Percentiles rank a stretch among this genome's conserved stretches.
Conservation (phyloP, 2,113 vertebrate genomes). For the Laterallus jamaicensis region DNA sequence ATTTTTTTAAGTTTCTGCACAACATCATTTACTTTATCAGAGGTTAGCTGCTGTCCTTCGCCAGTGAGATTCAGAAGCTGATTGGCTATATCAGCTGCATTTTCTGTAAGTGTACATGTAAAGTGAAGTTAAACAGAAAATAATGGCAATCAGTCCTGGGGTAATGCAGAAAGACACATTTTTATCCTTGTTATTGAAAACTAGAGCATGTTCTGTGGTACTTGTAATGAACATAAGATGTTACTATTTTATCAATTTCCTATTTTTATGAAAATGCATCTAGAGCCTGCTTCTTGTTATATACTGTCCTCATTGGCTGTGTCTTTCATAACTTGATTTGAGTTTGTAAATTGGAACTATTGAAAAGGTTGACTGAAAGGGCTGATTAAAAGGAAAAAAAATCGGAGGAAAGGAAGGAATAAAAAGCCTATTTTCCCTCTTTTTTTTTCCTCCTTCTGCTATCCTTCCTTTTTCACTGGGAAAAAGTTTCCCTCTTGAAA, state of each 20-base stretch:
- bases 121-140: constrained; percentile 8
- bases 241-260: neutral
- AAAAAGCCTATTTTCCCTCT: neutral
- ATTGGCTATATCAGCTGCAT: constrained; percentile 86
- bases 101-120: constrained; percentile 71
- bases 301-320: neutral
- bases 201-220: neutral
- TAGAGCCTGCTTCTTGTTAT: neutral
- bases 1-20: constrained; percentile 88
- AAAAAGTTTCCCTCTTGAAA: neutral
- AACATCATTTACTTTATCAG: constrained; percentile 86
- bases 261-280: neutral
- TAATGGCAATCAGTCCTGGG: neutral
- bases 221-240: neutral
- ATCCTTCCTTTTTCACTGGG: neutral
- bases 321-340: neutral
- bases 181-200: neutral
- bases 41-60: constrained; percentile 80
- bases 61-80: constrained; percentile 85
- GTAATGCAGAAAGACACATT: neutral
- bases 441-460: neutral
- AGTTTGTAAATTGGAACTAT: neutral
- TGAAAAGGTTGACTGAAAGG: neutral
- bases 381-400: neutral
- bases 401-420: neutral